Evolutionary conservation across 2,888 invertebrate genomes (phyloP).

Genomic region (Micoletzkya japonica): DNA sequence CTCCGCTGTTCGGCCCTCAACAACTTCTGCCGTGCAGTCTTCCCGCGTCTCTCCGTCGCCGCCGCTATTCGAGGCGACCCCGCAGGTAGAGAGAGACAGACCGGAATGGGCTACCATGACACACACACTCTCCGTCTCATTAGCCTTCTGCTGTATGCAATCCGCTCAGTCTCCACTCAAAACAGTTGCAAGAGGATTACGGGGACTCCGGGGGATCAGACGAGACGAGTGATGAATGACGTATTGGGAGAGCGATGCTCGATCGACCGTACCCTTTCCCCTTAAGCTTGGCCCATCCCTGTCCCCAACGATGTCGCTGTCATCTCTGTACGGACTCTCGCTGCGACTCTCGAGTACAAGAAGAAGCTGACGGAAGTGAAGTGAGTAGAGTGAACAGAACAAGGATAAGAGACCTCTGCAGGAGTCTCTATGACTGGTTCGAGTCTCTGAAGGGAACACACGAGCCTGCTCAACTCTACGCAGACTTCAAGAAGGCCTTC

Average conservation of each 20-base stretch:
- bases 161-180: too few relatives aligned
- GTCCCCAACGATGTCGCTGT: neutral
- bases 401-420: neutral
- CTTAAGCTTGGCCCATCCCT: neutral
- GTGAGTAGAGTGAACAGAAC: neutral
- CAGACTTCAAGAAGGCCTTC: neutral
- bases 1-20: neutral
- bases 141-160: too few relatives aligned
- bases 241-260: neutral
- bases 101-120: too few relatives aligned
- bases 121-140: too few relatives aligned
- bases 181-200: too few relatives aligned
- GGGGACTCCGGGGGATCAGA: too few relatives aligned
- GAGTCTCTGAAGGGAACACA: constrained; percentile 1
- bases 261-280: neutral
- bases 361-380: constrained; percentile 26
- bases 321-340: neutral
- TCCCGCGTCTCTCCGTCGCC: neutral
- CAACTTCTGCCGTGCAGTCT: neutral
- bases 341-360: constrained; percentile 20
- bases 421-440: constrained; percentile 16
- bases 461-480: neutral
- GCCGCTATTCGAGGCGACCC: neutral
- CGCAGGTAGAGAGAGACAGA: neutral
- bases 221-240: neutral